These are phyloP conservation scores for Todus mexicanus DNA, from an alignment of 2,797 vertebrate species.

Conservation along the genomic window DNA sequence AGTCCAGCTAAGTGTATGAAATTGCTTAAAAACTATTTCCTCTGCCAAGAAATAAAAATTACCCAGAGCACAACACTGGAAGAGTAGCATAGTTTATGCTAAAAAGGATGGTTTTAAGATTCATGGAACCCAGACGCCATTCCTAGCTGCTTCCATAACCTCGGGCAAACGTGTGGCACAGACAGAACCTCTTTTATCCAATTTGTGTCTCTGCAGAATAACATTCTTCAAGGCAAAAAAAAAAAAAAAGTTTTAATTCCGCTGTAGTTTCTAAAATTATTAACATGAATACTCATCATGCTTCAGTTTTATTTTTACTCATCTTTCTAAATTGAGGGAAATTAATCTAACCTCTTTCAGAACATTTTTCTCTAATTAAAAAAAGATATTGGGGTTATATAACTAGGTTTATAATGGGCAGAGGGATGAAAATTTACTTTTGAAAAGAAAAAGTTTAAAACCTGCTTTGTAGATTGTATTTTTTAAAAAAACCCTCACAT, in stretches of 20 bases:
- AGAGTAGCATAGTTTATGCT: background rate
- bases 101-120: background rate
- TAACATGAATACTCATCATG: constrained; percentile 21
- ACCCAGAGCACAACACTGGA: background rate
- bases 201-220: background rate
- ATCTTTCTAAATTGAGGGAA: constrained; percentile 22
- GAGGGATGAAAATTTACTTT: background rate
- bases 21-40: background rate
- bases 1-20: background rate
- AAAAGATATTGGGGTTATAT: background rate
- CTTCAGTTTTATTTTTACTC: constrained; percentile 38
- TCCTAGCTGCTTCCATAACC: background rate
- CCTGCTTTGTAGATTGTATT: background rate
- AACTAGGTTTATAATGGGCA: background rate
- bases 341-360: constrained; percentile 34
- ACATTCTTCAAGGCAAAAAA: background rate
- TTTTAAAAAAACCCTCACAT: background rate
- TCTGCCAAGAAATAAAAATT: background rate
- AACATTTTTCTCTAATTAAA: constrained; percentile 30
- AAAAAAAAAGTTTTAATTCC: background rate
- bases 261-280: constrained; percentile 35
- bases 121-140: background rate
- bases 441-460: background rate
- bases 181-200: background rate
- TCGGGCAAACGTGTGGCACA: background rate